phyloP scores from a whole-genome alignment of 2,113 vertebrate genomes.

The Scophthalmus maximus region DNA sequence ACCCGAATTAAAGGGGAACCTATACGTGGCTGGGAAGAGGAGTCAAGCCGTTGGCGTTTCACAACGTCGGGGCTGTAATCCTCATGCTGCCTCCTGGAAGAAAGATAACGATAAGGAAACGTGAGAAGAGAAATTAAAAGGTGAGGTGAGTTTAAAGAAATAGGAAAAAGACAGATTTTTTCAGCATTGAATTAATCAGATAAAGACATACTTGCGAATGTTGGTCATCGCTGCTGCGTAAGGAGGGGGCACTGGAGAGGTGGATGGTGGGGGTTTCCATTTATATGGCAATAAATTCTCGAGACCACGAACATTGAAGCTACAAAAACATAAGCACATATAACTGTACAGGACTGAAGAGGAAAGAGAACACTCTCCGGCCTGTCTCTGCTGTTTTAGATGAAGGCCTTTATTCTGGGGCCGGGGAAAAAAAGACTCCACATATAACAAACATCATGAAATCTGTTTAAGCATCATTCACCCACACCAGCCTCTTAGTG shows the following conservation, averaged over 20 bases:
- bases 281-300: slow-evolving; percentile 58
- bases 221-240: slow-evolving; percentile 16
- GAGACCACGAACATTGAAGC: slow-evolving; percentile 38
- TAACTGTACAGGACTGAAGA: slow-evolving; percentile 4
- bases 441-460: background rate
- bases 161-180: slow-evolving; percentile 2
- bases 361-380: background rate
- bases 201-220: slow-evolving; percentile 67
- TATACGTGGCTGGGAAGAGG: slow-evolving; percentile 60
- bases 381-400: background rate
- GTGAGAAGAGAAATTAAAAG: background rate
- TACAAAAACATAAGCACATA: slow-evolving; percentile 31
- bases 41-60: slow-evolving; percentile 87
- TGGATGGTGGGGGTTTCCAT: slow-evolving; percentile 51
- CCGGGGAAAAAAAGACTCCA: background rate
- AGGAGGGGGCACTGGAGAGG: background rate
- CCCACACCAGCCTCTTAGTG: background rate
- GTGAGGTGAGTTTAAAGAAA: background rate
- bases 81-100: slow-evolving; percentile 85
- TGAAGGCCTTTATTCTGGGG: background rate
- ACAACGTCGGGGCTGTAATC: slow-evolving; percentile 71
- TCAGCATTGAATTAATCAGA: background rate
- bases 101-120: background rate
- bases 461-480: background rate
- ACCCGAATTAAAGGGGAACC: slow-evolving; percentile 1